These are phyloP conservation scores for Apotomis turbidana DNA, from an alignment of 2,888 invertebrate species.

Conservation along the genomic window DNA sequence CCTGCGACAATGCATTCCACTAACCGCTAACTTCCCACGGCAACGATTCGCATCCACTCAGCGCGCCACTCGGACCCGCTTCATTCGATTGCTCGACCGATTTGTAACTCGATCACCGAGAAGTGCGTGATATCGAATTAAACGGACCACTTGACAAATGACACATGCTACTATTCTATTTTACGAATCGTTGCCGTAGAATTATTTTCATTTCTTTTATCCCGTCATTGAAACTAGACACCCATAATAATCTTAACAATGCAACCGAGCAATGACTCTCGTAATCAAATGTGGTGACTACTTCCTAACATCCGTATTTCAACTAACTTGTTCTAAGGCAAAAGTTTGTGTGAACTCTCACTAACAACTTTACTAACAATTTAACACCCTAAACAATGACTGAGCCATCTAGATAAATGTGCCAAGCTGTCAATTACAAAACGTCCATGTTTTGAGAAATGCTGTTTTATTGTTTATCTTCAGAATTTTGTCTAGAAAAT, in stretches of 20 bases:
- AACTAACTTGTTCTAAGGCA: slow-evolving; percentile 71
- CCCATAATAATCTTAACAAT: slow-evolving; percentile 63
- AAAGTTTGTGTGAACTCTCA: slow-evolving; percentile 77
- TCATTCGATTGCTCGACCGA: slow-evolving; percentile 23
- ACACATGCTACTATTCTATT: not conserved
- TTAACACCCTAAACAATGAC: slow-evolving; percentile 80
- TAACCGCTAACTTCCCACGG: slow-evolving; percentile 70
- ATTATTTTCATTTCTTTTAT: slow-evolving; percentile 33
- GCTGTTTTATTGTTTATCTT: slow-evolving; percentile 76
- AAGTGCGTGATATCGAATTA: slow-evolving; percentile 21
- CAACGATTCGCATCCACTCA: slow-evolving; percentile 61
- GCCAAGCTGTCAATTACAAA: slow-evolving; percentile 77
- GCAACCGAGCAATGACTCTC: slow-evolving; percentile 66
- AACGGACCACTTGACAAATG: slow-evolving; percentile 11
- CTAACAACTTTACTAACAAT: slow-evolving; percentile 80
- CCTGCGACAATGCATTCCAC: slow-evolving; percentile 81
- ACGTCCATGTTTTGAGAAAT: slow-evolving; percentile 78
- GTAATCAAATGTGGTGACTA: slow-evolving; percentile 72
- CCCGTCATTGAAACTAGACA: slow-evolving; percentile 48
- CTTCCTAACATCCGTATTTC: slow-evolving; percentile 71
- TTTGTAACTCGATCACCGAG: slow-evolving; percentile 28
- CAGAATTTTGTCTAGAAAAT: slow-evolving; percentile 74
- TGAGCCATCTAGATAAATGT: slow-evolving; percentile 82
- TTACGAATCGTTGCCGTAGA: slow-evolving; percentile 42
- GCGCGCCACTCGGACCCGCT: slow-evolving; percentile 4